Conservation (phyloP, 64 coral and sea anemone genomes). For the Montipora foliosa region DNA sequence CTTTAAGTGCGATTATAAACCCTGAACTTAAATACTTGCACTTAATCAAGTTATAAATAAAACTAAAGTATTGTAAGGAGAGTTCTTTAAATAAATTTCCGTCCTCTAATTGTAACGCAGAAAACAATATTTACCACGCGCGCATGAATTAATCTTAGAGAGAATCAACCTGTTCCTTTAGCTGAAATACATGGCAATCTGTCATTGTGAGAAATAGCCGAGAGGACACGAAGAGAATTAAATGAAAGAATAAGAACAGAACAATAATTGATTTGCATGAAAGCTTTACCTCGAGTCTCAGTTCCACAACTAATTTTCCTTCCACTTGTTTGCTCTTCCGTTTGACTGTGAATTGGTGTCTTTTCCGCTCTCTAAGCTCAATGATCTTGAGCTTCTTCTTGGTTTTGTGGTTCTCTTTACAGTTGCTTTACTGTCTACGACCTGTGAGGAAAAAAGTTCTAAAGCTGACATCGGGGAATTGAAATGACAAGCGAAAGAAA, state of each 20-base stretch:
- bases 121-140: not conserved
- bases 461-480: not conserved
- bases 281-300: constrained; percentile 23
- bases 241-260: not conserved
- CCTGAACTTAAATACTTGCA: too few species aligned
- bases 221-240: not conserved
- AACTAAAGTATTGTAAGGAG: too few species aligned
- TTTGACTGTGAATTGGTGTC: constrained; percentile 4
- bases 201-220: not conserved
- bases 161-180: not conserved
- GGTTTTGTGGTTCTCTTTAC: constrained; percentile 78
- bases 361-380: constrained; percentile 62
- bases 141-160: not conserved
- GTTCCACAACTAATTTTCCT: constrained; percentile 49
- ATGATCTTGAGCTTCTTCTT: constrained; percentile 74
- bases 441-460: constrained; percentile 55
- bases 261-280: not conserved
- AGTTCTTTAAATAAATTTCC: not conserved
- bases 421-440: constrained; percentile 83
- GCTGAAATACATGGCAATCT: not conserved
- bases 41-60: too few species aligned
- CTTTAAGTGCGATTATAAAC: too few species aligned
- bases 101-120: not conserved
- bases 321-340: constrained; percentile 68
- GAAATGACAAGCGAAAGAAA: constrained; percentile 2